phyloP scores from a whole-genome alignment of 2,797 vertebrate genomes.

The Zenarchopterus dispar region DNA sequence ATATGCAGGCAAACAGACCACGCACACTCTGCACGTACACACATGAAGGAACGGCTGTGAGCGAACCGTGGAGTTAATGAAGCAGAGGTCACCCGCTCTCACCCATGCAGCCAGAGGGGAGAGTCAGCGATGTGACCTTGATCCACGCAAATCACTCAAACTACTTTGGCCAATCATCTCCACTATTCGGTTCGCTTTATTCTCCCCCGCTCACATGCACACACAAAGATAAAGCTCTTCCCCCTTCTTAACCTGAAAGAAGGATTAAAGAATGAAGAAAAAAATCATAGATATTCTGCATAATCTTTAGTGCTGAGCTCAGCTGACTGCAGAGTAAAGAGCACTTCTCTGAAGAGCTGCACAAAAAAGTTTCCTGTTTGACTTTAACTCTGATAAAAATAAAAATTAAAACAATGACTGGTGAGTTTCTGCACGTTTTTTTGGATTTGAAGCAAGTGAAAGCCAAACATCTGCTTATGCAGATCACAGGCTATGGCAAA shows the following conservation, averaged over 20 bases:
- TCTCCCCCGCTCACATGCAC: conserved; percentile 8
- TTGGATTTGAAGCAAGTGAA: too few relatives aligned
- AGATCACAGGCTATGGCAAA: conserved; percentile 46
- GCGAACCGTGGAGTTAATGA: conserved; percentile 52
- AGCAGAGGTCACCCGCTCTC: conserved; percentile 47
- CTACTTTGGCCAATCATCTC: conserved; percentile 40
- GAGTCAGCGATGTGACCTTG: conserved; percentile 48
- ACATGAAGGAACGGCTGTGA: conserved; percentile 10
- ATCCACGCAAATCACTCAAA: conserved; percentile 29
- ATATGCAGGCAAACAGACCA: conserved; percentile 31
- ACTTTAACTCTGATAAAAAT: conserved; percentile 10
- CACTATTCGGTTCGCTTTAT: conserved; percentile 22
- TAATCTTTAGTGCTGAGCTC: conserved; percentile 68
- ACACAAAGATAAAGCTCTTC: conserved; percentile 48
- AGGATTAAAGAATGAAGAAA: conserved; percentile 54
- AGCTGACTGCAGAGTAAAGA: conserved; percentile 45
- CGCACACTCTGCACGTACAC: conserved; percentile 16
- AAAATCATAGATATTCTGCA: conserved; percentile 53
- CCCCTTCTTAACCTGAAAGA: conserved; percentile 59
- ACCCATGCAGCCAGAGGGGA: conserved; percentile 31
- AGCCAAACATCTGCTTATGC: conserved; percentile 42
- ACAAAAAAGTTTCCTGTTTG: conserved; percentile 23
- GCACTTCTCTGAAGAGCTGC: conserved; percentile 23
- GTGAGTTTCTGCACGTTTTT: conserved; percentile 14
- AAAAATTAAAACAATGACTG: conserved; percentile 4